Evolutionary conservation across 2,113 vertebrate genomes (phyloP), one percentile per base, ranked within the genome.

Genomic region (Excalfactoria chinensis): DNA sequence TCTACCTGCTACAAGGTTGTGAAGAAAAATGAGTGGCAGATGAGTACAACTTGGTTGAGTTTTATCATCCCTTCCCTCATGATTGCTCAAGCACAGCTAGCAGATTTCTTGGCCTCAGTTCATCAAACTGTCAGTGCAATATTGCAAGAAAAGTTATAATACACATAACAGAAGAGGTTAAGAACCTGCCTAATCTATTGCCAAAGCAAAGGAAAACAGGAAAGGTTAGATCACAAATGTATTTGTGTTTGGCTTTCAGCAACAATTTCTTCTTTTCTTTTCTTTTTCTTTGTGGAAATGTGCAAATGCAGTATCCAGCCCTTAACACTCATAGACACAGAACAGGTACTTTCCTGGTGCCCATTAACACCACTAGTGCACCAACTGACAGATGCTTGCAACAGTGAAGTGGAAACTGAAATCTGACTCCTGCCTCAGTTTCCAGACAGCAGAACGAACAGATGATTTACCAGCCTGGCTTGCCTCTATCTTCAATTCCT

Each of bases 391-490:
- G 67, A 72, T 34, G 68, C 77, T 22, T 62, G 80, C 4, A 1
- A 75, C 26, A n/a, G 17, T 18, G 58, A 90, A 86, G 69, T 2
- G 0, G 90, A 91, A 96, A 96, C 91, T 58, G 69, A 93, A 93
- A 93, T 71, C 56, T 84, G 80, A 93, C 76, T 94, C 88, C 90
- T 96, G 93, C 95, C 93, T 94, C 92, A 93, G 95, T 96, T 96
- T 96, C 86, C 92, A 95, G 93, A 93, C 80, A 95, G 90, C 86
- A 96, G 84, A 94, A 96, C 56, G 86, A 96, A 90, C 48, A 81
- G 88, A 90, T 88, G 84, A 93, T 94, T 95, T 95, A 95, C 80
- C 90, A 92, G 88, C 74, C 90, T 93, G 90, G 83, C 90, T 93
- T 92, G 62, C 88, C 88, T 86, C 93, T 84, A 46, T n/a, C 58